These are phyloP conservation scores for Idris sp. DNA, from an alignment of 1,140 invertebrate genomes.

Conservation along the genomic window DNA sequence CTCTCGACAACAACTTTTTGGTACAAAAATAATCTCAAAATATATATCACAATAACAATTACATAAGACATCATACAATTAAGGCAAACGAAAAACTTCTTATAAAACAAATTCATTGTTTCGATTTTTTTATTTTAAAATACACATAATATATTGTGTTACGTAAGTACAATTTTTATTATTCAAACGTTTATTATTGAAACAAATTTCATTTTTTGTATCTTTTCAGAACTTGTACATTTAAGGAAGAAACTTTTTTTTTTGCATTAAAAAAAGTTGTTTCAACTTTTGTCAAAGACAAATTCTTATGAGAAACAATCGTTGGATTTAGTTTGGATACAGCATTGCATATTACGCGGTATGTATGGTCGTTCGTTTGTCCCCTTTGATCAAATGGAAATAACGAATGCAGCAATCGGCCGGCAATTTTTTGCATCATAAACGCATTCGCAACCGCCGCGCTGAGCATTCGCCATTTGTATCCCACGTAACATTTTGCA, in stretches of 20 bases:
- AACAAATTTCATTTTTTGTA: too few species aligned
- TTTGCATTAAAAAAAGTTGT: slow-evolving; percentile 2
- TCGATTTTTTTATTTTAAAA: too few species aligned
- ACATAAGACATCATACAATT: neutral
- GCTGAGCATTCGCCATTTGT: slow-evolving; percentile 46
- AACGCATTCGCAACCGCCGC: slow-evolving; percentile 16
- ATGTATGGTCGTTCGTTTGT: slow-evolving; percentile 49
- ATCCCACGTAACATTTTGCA: slow-evolving; percentile 56
- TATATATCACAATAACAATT: slow-evolving; percentile 28
- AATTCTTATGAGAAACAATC: slow-evolving; percentile 34
- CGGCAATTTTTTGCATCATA: slow-evolving; percentile 50
- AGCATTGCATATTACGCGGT: slow-evolving; percentile 43
- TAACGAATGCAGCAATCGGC: slow-evolving; percentile 49
- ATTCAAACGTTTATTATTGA: too few species aligned
- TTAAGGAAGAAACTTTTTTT: too few species aligned
- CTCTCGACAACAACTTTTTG: slow-evolving; percentile 34
- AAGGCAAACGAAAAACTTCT: neutral
- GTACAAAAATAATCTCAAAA: slow-evolving; percentile 44
- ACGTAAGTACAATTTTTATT: too few species aligned
- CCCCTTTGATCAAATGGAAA: slow-evolving; percentile 55
- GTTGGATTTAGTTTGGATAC: slow-evolving; percentile 42
- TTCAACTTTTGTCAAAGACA: neutral
- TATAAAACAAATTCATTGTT: too few species aligned
- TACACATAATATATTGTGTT: too few species aligned
- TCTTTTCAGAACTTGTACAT: too few species aligned